Conservation (phyloP, 2,888 invertebrate genomes). For the Ganaspis brasiliensis region DNA sequence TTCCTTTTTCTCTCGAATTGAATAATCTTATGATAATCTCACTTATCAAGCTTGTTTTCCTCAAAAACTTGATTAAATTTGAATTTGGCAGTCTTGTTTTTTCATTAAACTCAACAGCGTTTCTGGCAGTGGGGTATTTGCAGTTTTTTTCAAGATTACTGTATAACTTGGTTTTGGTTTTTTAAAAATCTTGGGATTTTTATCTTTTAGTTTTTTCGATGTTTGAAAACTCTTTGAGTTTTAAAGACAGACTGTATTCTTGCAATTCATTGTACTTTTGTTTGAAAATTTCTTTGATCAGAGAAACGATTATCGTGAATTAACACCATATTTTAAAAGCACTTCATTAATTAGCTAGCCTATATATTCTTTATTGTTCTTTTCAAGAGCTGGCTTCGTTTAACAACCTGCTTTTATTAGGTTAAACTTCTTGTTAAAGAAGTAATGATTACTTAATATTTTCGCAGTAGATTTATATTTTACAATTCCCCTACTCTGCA, state of each 20-base stretch:
- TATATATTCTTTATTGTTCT: no score
- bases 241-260: no score
- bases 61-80: conserved; percentile 36
- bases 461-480: neutral
- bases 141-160: no score
- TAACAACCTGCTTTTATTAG: no score
- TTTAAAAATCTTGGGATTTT: neutral
- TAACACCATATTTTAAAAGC: no score
- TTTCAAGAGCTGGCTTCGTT: no score
- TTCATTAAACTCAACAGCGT: neutral
- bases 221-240: neutral
- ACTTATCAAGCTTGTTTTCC: conserved; percentile 12
- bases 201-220: neutral
- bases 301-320: neutral
- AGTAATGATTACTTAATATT: neutral
- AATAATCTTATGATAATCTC: conserved; percentile 33
- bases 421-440: neutral
- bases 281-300: neutral
- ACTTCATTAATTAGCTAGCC: no score
- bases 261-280: neutral
- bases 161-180: neutral
- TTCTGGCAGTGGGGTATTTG: conserved; percentile 5
- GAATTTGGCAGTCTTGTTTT: conserved; percentile 38
- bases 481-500: neutral
- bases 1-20: conserved; percentile 30